Conservation (phyloP, 2,888 invertebrate genomes). For the Eretmocerus hayati region DNA sequence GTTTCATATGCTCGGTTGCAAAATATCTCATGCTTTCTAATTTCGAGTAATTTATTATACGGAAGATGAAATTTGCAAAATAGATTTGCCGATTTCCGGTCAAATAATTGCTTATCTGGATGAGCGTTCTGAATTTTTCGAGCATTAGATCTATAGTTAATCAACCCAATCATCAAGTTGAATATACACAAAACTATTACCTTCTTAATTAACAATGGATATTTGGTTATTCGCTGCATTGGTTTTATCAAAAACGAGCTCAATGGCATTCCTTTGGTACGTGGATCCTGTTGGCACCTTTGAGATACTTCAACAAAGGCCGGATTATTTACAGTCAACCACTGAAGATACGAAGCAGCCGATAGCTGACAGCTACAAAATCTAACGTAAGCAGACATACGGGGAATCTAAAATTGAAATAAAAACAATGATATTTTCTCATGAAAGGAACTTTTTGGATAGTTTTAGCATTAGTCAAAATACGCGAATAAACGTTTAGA, state of each 20-base stretch:
- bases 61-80: no score
- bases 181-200: constrained; percentile 6
- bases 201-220: constrained; percentile 68
- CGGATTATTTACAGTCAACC: constrained; percentile 55
- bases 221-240: constrained; percentile 75
- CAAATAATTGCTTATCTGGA: no score
- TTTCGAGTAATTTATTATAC: no score
- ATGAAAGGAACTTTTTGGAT: no score
- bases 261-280: constrained; percentile 65
- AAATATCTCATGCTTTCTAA: no score
- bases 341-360: constrained; percentile 62
- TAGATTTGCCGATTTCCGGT: no score
- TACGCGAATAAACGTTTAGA: neutral
- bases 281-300: constrained; percentile 58
- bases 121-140: no score
- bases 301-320: constrained; percentile 59
- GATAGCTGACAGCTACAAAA: constrained; percentile 70
- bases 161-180: no score
- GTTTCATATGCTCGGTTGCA: no score
- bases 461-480: no score
- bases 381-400: constrained; percentile 64
- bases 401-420: constrained; percentile 60
- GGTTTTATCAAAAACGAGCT: constrained; percentile 73
- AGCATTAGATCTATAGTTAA: no score
- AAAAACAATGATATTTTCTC: no score